Conservation (phyloP, 2,797 vertebrate genomes). For the Arremon brunneinucha region DNA sequence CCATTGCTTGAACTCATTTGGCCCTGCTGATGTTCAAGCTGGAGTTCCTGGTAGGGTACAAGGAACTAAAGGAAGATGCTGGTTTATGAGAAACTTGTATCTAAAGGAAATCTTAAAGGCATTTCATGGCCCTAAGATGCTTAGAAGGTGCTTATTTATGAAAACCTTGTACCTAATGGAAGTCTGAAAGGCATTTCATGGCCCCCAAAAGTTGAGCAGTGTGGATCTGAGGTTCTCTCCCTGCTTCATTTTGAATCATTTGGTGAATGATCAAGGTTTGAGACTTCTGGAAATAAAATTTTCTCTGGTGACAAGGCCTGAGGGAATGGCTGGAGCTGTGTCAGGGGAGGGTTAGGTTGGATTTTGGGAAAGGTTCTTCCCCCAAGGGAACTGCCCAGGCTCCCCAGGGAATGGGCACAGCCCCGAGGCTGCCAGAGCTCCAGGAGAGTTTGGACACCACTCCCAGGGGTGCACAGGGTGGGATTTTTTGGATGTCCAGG, state of each 20-base stretch:
- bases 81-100: background rate
- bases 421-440: background rate
- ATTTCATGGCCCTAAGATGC: background rate
- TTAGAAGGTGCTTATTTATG: background rate
- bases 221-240: background rate
- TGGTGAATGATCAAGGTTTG: background rate
- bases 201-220: background rate
- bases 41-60: background rate
- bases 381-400: background rate
- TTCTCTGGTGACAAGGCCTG: background rate
- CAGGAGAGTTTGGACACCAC: rapidly evolving
- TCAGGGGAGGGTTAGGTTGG: background rate
- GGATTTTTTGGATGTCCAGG: background rate
- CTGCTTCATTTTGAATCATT: background rate
- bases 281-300: background rate
- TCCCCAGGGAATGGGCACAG: background rate
- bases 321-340: background rate
- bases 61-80: background rate
- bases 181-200: background rate
- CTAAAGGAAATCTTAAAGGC: background rate
- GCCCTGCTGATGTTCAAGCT: background rate
- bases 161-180: background rate
- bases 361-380: background rate
- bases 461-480: background rate
- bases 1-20: background rate